A percentile compares a stretch with the other conserved stretches of the same genome.
Evolutionary conservation across 2,113 vertebrate species (phyloP).

Genomic region (Embiotoca jacksoni): DNA sequence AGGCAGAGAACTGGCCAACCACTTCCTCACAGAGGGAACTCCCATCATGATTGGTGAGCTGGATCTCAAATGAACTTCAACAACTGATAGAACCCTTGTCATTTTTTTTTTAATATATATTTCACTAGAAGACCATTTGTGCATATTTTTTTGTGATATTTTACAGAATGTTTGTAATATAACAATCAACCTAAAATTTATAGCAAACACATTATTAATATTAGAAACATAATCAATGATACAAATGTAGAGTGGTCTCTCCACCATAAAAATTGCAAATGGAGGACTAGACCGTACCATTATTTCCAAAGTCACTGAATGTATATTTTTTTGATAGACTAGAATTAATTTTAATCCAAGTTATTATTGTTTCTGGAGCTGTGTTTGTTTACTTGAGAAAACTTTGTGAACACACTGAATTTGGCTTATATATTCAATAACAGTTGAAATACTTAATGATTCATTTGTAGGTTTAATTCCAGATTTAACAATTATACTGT

Average conservation of each 20-base stretch:
- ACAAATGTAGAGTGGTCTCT: no score
- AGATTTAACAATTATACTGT: not conserved
- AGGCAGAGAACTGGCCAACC: constrained; percentile 93
- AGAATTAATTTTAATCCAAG: not conserved
- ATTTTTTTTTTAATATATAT: not conserved
- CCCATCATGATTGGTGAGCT: constrained; percentile 97
- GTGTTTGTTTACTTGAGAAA: not conserved
- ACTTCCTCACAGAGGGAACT: constrained; percentile 93
- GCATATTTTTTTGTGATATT: no score
- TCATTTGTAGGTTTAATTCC: not conserved
- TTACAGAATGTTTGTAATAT: no score
- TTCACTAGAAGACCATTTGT: not conserved
- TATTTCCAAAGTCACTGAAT: no score
- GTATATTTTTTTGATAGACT: not conserved
- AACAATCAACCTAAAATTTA: no score
- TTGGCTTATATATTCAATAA: not conserved
- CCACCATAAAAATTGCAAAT: no score
- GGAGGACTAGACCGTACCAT: no score
- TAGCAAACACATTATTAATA: no score
- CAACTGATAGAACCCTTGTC: no score
- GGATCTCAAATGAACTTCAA: not conserved
- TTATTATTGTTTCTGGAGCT: not conserved
- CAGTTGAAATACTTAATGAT: not conserved
- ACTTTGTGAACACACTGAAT: not conserved
- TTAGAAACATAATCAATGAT: no score